Base-by-base conservation (phyloP, 2,797 vertebrate genomes). In the Myotis pilosus region DNA sequence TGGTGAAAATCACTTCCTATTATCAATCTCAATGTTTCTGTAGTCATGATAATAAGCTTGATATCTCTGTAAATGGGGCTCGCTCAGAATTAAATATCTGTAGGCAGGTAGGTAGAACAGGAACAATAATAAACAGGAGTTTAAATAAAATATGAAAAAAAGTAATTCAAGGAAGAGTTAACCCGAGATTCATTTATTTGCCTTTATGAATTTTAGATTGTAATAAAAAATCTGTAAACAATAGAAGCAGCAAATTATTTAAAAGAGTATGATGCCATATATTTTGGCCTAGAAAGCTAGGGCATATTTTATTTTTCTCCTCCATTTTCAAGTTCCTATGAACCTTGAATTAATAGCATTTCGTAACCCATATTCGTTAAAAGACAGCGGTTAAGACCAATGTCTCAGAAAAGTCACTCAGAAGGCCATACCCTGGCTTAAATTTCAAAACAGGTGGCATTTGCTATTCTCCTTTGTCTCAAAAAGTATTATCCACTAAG, bases 161-260 rank as follows among this genome's bases (percentile, higher is more conserved):
- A 74, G 19, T 38, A 30, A 47, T 57, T 82, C 44, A 38, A 38
- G 15, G 44, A 62, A 92, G 7, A 12, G 23, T 33, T 68, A 69
- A 36, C 2, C 19, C 55, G 30, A 68, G 53, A 22, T 62, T 44
- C 5, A 30, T 22, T 30, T 30, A 38, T 53, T 89, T 92, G 6
- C 23, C 30, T 93, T 72, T 76, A 38, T 28, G 36, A 11, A 66
- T 64, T 91, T 94, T 71, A 86, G 20, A 87, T 16, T 57, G 1
- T 49, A 87, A 92, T 53, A 51, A 72, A 82, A 57, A 4, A 88
- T 51, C 23, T 66, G 38, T 33, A 76, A 81, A 41, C 6, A 84
- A 74, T n/a, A 4, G 81, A 88, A 68, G 12, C 44, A 91, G 16
- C 13, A 82, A 89, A 83, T 44, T 85, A 72, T 51, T 96, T 84